Conservation (phyloP, 2,888 invertebrate species). For the Netelia virgata region DNA sequence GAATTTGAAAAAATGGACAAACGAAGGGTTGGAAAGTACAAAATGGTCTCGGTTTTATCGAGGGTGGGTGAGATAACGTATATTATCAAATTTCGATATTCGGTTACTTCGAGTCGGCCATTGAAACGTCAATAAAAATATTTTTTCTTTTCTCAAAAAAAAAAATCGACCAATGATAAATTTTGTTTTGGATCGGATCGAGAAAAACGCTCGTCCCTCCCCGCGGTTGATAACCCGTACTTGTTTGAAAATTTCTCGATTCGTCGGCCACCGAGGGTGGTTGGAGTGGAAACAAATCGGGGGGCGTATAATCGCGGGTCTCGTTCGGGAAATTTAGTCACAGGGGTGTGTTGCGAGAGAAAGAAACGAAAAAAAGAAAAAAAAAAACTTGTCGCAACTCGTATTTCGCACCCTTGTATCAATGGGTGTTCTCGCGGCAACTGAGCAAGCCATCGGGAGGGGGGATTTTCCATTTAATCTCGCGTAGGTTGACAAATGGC, state of each 20-base stretch:
- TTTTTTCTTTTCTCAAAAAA: too few relatives aligned
- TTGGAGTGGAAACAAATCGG: slow-evolving; percentile 32
- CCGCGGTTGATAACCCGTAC: background rate
- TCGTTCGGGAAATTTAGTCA: slow-evolving; percentile 46
- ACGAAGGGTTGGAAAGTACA: background rate
- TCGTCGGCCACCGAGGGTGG: slow-evolving; percentile 23
- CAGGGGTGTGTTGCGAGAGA: slow-evolving; percentile 32
- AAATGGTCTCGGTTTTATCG: slow-evolving; percentile 46
- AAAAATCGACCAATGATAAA: too few relatives aligned
- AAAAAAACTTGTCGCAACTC: slow-evolving; percentile 58
- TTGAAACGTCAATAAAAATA: background rate
- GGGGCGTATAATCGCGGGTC: slow-evolving; percentile 37
- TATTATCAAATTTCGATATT: slow-evolving; percentile 45
- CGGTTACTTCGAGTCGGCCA: slow-evolving; percentile 32
- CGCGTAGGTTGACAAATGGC: slow-evolving; percentile 82
- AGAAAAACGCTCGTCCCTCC: slow-evolving; percentile 36
- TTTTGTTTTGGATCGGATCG: slow-evolving; percentile 3
- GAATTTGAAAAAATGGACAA: slow-evolving; percentile 30
- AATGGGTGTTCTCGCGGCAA: slow-evolving; percentile 69
- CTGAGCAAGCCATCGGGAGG: slow-evolving; percentile 70
- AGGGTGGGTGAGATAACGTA: slow-evolving; percentile 53
- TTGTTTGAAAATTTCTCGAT: slow-evolving; percentile 9
- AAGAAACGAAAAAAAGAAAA: background rate
- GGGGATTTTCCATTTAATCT: slow-evolving; percentile 83
- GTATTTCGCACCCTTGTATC: slow-evolving; percentile 67